Percentiles rank a stretch among this genome's conserved stretches.
These are phyloP conservation scores for Plectrocnemia conspersa DNA, from an alignment of 1,140 invertebrate species.

Conservation along the genomic window DNA sequence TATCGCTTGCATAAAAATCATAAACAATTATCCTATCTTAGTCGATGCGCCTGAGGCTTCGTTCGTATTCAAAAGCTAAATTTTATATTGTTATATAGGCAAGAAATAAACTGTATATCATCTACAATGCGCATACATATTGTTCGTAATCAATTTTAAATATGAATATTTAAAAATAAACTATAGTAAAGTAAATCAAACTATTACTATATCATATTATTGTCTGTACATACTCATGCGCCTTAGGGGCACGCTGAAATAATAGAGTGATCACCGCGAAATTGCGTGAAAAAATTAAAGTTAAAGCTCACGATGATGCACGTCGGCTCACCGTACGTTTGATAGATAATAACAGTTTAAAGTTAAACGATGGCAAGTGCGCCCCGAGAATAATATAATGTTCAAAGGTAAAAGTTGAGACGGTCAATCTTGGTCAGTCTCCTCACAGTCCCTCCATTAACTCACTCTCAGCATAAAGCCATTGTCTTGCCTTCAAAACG, in stretches of 20 bases:
- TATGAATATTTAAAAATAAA: background rate
- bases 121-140: background rate
- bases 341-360: constrained; percentile 27
- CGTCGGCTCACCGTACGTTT: constrained; percentile 6
- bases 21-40: constrained; percentile 34
- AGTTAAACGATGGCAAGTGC: constrained; percentile 12
- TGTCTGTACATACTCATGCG: background rate
- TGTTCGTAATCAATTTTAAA: background rate
- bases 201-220: constrained; percentile 5
- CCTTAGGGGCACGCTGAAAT: constrained; percentile 5
- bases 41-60: constrained; percentile 13
- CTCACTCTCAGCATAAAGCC: background rate
- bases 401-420: constrained; percentile 28
- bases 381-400: constrained; percentile 16
- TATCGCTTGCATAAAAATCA: constrained; percentile 29
- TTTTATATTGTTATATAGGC: constrained; percentile 17
- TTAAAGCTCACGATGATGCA: constrained; percentile 13
- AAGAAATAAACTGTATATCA: too few species aligned
- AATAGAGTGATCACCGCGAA: constrained; percentile 8
- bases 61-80: constrained; percentile 8
- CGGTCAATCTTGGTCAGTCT: background rate
- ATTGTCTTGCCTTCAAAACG: constrained; percentile 6
- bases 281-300: constrained; percentile 12
- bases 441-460: background rate
- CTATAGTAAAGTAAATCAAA: background rate